Evolutionary conservation across 2,113 vertebrate genomes (phyloP).

Genomic region (Albula goreensis): DNA sequence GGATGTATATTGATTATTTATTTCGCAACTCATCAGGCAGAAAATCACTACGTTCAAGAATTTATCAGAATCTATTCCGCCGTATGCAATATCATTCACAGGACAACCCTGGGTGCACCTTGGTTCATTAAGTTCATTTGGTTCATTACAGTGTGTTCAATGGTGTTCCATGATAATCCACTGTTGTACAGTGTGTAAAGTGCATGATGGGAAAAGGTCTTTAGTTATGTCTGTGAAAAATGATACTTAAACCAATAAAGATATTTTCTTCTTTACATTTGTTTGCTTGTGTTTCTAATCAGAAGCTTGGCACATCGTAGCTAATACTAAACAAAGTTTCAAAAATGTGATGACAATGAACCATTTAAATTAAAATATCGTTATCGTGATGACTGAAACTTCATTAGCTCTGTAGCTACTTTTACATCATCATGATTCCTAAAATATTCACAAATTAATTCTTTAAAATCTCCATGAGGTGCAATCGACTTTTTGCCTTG

Average conservation of each 20-base stretch:
- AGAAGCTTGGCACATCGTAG: no score
- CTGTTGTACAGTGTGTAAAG: constrained; percentile 65
- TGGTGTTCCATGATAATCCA: constrained; percentile 75
- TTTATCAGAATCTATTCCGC: background rate
- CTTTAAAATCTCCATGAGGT: no score
- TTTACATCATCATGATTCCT: no score
- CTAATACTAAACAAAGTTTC: no score
- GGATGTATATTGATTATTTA: constrained; percentile 73
- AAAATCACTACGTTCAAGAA: background rate
- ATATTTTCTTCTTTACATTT: constrained; percentile 68
- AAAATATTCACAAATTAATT: no score
- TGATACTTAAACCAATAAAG: constrained; percentile 76
- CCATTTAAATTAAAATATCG: no score
- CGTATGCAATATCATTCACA: constrained; percentile 36
- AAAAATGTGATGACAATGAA: no score
- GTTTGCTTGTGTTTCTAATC: background rate
- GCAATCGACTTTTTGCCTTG: no score
- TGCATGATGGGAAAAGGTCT: constrained; percentile 65
- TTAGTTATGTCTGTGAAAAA: constrained; percentile 72
- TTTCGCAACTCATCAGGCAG: constrained; percentile 63
- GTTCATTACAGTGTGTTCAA: constrained; percentile 65
- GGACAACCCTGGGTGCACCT: constrained; percentile 46
- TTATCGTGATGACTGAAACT: no score
- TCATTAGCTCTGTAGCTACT: no score
- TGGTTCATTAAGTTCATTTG: constrained; percentile 31